These are phyloP conservation scores for Mustela nigripes DNA, from an alignment of 2,113 vertebrate genomes.

Conservation along the genomic window DNA sequence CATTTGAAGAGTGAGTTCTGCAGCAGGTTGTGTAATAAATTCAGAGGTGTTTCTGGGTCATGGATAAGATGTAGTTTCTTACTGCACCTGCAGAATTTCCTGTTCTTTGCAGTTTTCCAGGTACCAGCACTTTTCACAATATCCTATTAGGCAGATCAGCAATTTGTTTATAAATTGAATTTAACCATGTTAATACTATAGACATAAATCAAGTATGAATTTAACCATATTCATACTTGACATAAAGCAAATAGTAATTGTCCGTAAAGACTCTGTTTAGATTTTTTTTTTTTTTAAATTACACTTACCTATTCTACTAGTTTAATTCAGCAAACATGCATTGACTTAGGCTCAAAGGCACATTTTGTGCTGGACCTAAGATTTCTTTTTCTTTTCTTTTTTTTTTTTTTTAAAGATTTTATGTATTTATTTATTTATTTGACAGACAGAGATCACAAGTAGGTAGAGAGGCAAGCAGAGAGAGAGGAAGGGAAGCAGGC, in stretches of 20 bases:
- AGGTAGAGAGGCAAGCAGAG: no score
- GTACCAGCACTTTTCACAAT: slow-evolving; percentile 13
- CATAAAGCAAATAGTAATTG: slow-evolving; percentile 42
- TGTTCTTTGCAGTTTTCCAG: slow-evolving; percentile 63
- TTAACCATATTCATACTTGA: slow-evolving; percentile 67
- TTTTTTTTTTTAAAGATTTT: no score
- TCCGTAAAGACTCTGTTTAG: neutral
- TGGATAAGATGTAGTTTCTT: slow-evolving; percentile 66
- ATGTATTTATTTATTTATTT: no score
- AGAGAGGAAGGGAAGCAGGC: no score
- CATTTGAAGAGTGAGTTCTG: slow-evolving; percentile 64
- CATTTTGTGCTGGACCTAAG: slow-evolving; percentile 50
- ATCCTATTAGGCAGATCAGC: neutral
- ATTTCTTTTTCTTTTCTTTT: slow-evolving; percentile 6
- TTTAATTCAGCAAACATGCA: slow-evolving; percentile 39
- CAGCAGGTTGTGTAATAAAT: slow-evolving; percentile 69
- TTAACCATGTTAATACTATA: slow-evolving; percentile 68
- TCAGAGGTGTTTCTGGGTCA: slow-evolving; percentile 72
- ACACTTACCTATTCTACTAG: slow-evolving; percentile 42
- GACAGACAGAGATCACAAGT: no score
- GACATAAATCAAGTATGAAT: slow-evolving; percentile 5
- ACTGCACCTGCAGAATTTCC: slow-evolving; percentile 64
- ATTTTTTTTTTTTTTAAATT: neutral
- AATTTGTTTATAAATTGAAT: slow-evolving; percentile 65
- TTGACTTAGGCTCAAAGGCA: slow-evolving; percentile 23